A percentile compares a stretch with the other conserved stretches of the same genome.
Conservation (phyloP, 2,797 vertebrate genomes). For the Lindbergichthys nudifrons region DNA sequence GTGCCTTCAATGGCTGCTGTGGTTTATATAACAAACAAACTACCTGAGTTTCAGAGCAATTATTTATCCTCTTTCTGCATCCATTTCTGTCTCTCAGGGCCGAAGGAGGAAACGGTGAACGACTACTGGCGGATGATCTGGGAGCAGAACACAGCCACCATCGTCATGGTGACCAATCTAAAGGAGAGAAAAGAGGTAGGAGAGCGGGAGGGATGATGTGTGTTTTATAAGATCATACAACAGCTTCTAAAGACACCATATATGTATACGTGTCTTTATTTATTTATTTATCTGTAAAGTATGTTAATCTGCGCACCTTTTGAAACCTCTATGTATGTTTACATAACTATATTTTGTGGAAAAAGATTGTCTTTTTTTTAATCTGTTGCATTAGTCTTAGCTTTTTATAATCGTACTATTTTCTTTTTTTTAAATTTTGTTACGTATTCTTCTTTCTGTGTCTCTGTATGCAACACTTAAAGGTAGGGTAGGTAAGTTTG, state of each 20-base stretch:
- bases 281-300: neutral
- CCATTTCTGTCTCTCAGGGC: slow-evolving; percentile 82
- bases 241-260: neutral
- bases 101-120: slow-evolving; percentile 98
- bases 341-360: too few species aligned
- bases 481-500: too few species aligned
- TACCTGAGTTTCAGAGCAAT: slow-evolving; percentile 2
- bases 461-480: too few species aligned
- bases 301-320: slow-evolving; percentile 1
- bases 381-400: too few species aligned
- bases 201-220: neutral
- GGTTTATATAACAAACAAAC: neutral
- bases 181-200: slow-evolving; percentile 97
- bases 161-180: slow-evolving; percentile 99
- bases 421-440: too few species aligned
- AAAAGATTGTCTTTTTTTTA: too few species aligned
- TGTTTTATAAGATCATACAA: neutral
- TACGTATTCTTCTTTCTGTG: too few species aligned
- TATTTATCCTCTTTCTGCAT: slow-evolving; percentile 21
- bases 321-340: neutral
- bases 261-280: neutral
- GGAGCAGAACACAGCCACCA: slow-evolving; percentile 98
- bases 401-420: too few species aligned
- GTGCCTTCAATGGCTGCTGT: neutral
- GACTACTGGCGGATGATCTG: slow-evolving; percentile 99